Evolutionary conservation across 1,140 invertebrate genomes (phyloP).

Genomic region (Araneus ventricosus): DNA sequence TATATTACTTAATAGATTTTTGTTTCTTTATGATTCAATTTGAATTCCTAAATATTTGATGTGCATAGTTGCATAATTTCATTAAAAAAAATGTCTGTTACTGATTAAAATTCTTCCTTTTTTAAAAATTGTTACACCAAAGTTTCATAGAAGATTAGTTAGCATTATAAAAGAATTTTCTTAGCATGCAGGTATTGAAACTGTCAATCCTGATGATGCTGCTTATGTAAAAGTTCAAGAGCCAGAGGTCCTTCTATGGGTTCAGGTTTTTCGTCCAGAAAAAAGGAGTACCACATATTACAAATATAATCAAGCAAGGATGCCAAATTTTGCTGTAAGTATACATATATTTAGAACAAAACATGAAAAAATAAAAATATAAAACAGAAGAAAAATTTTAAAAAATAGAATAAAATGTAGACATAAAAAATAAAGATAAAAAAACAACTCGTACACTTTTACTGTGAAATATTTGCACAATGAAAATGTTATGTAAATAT

Average conservation of each 20-base stretch:
- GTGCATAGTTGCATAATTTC: no score
- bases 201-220: neutral
- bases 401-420: neutral
- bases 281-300: neutral
- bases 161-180: neutral
- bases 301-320: neutral
- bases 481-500: neutral
- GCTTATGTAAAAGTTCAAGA: neutral
- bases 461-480: neutral
- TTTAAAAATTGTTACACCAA: no score
- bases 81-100: no score
- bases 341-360: no score
- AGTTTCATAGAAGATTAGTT: neutral
- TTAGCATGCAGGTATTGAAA: neutral
- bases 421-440: neutral
- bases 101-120: no score
- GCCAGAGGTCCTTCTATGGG: constrained; percentile 67
- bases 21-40: no score
- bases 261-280: constrained; percentile 76
- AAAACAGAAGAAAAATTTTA: neutral
- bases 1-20: no score
- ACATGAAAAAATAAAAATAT: neutral
- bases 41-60: no score
- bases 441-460: neutral
- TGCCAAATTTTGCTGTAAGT: constrained; percentile 43